A percentile compares a stretch with the other conserved stretches of the same genome.
Evolutionary conservation across 2,113 vertebrate species (phyloP).

Genomic region (Axis porcinus): DNA sequence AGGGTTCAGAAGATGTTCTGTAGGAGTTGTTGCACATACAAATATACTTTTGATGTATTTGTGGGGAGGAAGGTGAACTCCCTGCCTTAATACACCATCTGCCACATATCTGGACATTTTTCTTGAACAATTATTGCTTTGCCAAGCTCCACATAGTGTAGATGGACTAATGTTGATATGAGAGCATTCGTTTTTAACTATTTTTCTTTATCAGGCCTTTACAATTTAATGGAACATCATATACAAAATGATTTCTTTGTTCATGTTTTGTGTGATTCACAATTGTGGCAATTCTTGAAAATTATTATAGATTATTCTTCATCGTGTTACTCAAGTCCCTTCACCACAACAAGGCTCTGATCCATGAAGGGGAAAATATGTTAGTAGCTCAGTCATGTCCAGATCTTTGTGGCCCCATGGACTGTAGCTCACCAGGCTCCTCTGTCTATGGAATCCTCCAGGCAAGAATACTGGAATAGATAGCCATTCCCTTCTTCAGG

Average conservation of each 20-base stretch:
- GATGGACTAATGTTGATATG: neutral
- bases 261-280: neutral
- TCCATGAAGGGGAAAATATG: neutral
- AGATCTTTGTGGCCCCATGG: neutral
- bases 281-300: neutral
- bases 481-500: neutral
- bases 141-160: neutral
- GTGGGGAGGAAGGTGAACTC: neutral
- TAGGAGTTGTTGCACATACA: neutral
- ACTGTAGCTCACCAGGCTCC: neutral
- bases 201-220: neutral
- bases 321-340: neutral
- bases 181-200: neutral
- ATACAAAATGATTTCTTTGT: neutral
- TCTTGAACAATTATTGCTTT: neutral
- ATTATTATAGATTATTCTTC: neutral
- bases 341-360: neutral
- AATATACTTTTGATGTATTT: neutral
- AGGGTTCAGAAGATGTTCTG: neutral
- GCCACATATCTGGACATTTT: neutral
- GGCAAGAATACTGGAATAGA: neutral
- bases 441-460: neutral
- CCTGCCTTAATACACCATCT: neutral
- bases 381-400: neutral
- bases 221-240: neutral